Conservation (phyloP, 2,797 vertebrate genomes). For the Thalassophryne amazonica region DNA sequence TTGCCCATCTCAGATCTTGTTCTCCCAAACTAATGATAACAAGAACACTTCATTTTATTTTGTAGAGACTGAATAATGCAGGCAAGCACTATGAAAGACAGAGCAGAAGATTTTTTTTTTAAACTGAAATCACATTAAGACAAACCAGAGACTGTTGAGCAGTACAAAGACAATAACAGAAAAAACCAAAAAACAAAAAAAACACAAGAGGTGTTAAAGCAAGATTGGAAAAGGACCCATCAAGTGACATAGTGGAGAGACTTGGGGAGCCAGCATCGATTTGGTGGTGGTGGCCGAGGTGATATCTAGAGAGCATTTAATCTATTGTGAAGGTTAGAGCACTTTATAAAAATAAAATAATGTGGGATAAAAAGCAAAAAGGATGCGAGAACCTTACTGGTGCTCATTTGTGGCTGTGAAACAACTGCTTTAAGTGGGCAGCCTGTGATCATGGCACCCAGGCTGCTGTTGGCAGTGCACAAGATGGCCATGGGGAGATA, state of each 20-base stretch:
- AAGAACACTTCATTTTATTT: too few relatives aligned
- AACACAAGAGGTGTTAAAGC: conserved; percentile 33
- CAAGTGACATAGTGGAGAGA: conserved; percentile 9
- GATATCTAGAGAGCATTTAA: conserved; percentile 17
- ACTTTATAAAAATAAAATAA: too few relatives aligned
- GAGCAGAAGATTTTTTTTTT: conserved; percentile 18
- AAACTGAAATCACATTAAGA: conserved; percentile 37
- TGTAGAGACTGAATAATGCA: conserved; percentile 27
- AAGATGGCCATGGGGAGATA: conserved; percentile 31
- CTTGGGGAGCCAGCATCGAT: background rate
- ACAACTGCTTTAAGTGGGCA: conserved; percentile 57
- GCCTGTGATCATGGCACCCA: conserved; percentile 37
- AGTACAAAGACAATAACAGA: conserved; percentile 39
- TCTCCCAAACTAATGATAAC: conserved; percentile 32
- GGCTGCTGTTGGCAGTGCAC: conserved; percentile 60
- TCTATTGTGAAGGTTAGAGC: conserved; percentile 11
- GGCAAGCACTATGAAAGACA: conserved; percentile 37
- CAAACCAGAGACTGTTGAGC: conserved; percentile 18
- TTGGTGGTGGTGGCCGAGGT: conserved; percentile 12
- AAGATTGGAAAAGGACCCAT: conserved; percentile 24
- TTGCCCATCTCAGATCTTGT: conserved; percentile 6
- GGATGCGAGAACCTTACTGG: conserved; percentile 22
- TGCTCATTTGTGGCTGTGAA: conserved; percentile 41
- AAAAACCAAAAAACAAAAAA: too few relatives aligned
- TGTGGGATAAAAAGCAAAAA: background rate